Evolutionary conservation across 2,113 vertebrate genomes (phyloP), one percentile per base, ranked within the genome.

Genomic region (Marmota monax): DNA sequence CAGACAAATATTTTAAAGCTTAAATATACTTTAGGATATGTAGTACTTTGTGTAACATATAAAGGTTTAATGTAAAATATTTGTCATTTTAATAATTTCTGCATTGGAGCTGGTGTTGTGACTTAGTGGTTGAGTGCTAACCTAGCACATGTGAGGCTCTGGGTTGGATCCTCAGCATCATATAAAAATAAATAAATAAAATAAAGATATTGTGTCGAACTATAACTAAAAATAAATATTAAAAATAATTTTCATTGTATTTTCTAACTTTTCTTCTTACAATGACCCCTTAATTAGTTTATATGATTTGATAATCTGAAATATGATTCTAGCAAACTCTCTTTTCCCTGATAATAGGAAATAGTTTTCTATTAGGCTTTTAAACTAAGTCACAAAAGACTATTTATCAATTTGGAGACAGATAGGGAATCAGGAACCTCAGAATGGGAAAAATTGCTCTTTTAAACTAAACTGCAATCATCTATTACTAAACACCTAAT

Each of bases 41-140:
- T 84, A 72, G 25, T 93, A 58, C 16, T 94, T 83, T 83, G 37
- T 51, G 2, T 72, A 84, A 88, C 78, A 61, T 78, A 45, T 45
- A 48, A 58, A 63, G 14, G 56, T 90, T 85, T 92, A 27, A 13
- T 88, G 20, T 65, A 34, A 89, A 93, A 63, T 96, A 37, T 84
- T 95, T 88, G 74, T 94, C 34, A 73, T 92, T 82, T 88, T 83
- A 73, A 20, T 96, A 67, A 96, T 88, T 92, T 95, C 34, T 90
- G 8, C 32, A 58, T 11, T 88, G 29, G 86, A 45, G 45, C 45
- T 45, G 45, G 45, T 45, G 7, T 45, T 45, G 45, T 45, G 45
- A 45, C 45, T 8, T 7, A 45, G 7, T 45, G 45, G 45, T 45
- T 45, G 45, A 45, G 45, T 45, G 45, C 45, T 45, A 6, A 5